Base-by-base conservation (phyloP, 2,797 vertebrate genomes). In the Garrulus glandarius region DNA sequence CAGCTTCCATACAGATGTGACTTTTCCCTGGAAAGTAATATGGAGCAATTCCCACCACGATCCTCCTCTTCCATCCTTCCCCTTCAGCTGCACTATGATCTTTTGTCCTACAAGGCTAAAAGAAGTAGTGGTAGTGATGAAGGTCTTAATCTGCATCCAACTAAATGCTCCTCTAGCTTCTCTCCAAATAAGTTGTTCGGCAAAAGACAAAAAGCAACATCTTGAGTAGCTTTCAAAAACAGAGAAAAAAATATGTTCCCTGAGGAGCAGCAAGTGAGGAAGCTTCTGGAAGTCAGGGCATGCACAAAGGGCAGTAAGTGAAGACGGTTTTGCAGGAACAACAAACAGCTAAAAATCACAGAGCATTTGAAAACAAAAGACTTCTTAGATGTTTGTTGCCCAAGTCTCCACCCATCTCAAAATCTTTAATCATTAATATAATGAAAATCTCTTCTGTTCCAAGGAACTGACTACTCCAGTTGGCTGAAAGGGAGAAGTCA, bases 11-110 rank as follows among this genome's bases (percentile, higher is more conserved):
- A 55, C 2, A 86, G 55, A 19, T 44, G 39, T 44, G 87, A 81
- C 55, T 92, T 90, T 84, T 86, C 85, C 61, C 80, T 72, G 77
- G 80, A 67, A 84, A 56, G 57, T 65, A 93, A 90, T 59, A 56
- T 32, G 69, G 90, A 95, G 26, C 74, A 88, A 87, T 92, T 95
- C 69, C 80, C 80, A 88, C 76, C 87, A 86, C 19, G 9, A 90
- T 80, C 43, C 69, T 92, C 32, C 27, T 76, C 88, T 78, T 88
- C 89, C 72, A 88, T 81, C 50, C 61, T 44, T 88, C 47, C 60
- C 76, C 83, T 93, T 37, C 72, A 79, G 76, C 85, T 84, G 24
- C 20, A 27, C 74, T 53, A 23, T 10, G 27, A 85, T 60, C 79
- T 93, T 94, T 69, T 76, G 67, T 92, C 92, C 83, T 90, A 47